Base-by-base conservation (phyloP, 2,888 invertebrate genomes). In the Acrocyrtus sp. region DNA sequence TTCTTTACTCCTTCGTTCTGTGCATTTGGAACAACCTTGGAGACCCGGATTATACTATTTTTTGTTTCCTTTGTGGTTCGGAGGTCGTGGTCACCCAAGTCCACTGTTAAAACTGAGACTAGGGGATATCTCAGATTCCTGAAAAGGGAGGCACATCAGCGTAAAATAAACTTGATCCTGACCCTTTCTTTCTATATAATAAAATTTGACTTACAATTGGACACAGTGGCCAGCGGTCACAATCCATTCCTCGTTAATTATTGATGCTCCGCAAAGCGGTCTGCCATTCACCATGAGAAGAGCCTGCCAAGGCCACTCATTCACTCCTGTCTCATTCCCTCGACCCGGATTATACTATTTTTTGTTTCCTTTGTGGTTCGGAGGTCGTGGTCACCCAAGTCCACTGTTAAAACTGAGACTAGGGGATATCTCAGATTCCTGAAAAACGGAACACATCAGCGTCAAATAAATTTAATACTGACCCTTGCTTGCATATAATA, bases 231-330 rank as follows among this genome's bases (percentile, higher is more conserved):
- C 80, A 1, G 80, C 80, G 1, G 78, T 80, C 1, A 80, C 19
- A 8, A 78, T 45, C 70, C 73, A 80, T 45, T 77, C 58, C 10
- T 77, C 75, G 43, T 48, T 77, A 10, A 80, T 61, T 1, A 80
- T 29, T 0, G 80, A 75, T 0, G 72, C 80, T 2, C 80, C 80
- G 45, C 80, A 80, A 3, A 78, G 47, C 3, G 80, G 80, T 45
- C 65, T 43, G 21, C 80, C 80, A 26, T 58, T 72, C 0, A 75
- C 50, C 60, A 78, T 58, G 3, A 80, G 41, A 1, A 78, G 34
- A 8, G 66, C 78, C 54, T 80, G 80, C 80, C 80, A 80, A 1
- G 80, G 80, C 63, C 69, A 80, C 58, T 80, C 80, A 41, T 80
- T 80, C 1, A 78, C 45, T 5, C 69, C 78, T 15, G 78, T 80